Evolutionary conservation across 2,113 vertebrate genomes (phyloP), one percentile per base, ranked within the genome.

Genomic region (Dromiciops gliroides): DNA sequence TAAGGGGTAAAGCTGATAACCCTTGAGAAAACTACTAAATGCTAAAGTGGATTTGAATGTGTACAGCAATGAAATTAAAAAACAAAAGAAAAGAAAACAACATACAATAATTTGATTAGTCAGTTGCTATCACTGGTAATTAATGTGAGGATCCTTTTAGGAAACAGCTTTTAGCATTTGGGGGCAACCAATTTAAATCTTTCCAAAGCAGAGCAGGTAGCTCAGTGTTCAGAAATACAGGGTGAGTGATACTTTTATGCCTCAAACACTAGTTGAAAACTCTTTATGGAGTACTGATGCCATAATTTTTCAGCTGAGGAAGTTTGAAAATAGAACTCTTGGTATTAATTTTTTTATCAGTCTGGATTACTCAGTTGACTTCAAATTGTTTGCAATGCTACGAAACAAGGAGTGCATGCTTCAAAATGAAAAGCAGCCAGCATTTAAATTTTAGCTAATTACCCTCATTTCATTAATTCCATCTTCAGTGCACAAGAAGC

Each of bases 391-490:
- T 51, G 93, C 67, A 22, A 19, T 9, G 9, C 1, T 16, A 0
- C 91, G 56, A 90, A 51, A 48, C 48, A 14, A 2, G 48, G 49
- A 92, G 47, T 48, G 8, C 22, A 91, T 0, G 88, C 3, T 75
- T 51, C n/a, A 0, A 28, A 94, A 8, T 90, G 16, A n/a, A 75
- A 75, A 52, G 48, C 11, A 49, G 51, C 90, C 92, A 90, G 92
- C 24, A 24, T 50, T 92, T 90, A 48, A 91, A 37, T 60, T 91
- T 89, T 48, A 90, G 44, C 50, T 31, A 11, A n/a, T 94, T 89
- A 75, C 37, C 67, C 91, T 91, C 48, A 44, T 51, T 44, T 91
- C 94, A 51, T 75, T 95, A 94, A 50, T 75, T 95, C 56, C 51
- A 88, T 48, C 47, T 83, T 90, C 22, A 4, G 7, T 37, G 0